These are phyloP conservation scores for Pipistrellus kuhlii DNA, from an alignment of 2,797 vertebrate species.

Conservation along the genomic window DNA sequence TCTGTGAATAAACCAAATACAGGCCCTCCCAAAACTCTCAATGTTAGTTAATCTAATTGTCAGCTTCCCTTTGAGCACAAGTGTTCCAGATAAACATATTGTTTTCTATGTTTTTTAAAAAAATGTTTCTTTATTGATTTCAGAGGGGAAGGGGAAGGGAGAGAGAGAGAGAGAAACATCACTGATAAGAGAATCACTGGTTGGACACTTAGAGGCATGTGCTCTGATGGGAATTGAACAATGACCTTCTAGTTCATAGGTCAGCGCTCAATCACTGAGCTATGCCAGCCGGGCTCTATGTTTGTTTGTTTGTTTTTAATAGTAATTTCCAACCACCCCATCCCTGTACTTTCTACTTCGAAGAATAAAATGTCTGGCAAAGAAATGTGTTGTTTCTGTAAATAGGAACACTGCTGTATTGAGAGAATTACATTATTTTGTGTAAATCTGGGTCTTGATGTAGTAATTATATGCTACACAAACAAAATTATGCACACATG, in stretches of 20 bases:
- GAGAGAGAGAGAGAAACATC: too few relatives aligned
- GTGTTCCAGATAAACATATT: neutral
- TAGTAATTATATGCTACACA: neutral
- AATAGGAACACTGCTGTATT: neutral
- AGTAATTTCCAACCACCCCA: neutral
- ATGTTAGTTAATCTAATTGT: neutral
- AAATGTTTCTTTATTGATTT: too few relatives aligned
- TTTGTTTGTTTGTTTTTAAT: neutral
- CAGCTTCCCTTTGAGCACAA: neutral
- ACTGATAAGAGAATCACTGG: too few relatives aligned
- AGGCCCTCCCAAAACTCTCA: neutral
- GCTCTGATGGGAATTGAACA: too few relatives aligned
- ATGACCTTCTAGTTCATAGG: too few relatives aligned
- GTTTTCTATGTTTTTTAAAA: neutral
- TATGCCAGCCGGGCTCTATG: too few relatives aligned
- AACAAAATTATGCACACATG: neutral
- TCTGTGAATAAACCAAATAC: neutral
- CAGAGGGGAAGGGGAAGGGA: too few relatives aligned
- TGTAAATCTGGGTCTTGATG: neutral
- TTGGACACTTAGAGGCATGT: too few relatives aligned
- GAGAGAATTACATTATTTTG: conserved; percentile 32
- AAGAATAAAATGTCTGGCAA: conserved; percentile 18
- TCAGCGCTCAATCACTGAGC: too few relatives aligned
- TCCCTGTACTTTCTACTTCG: neutral
- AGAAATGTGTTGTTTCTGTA: neutral